Percentiles rank a stretch among this genome's conserved stretches.
These are phyloP conservation scores for Drosophila heteroneura DNA, from an alignment of 2,888 invertebrate species.

Conservation along the genomic window DNA sequence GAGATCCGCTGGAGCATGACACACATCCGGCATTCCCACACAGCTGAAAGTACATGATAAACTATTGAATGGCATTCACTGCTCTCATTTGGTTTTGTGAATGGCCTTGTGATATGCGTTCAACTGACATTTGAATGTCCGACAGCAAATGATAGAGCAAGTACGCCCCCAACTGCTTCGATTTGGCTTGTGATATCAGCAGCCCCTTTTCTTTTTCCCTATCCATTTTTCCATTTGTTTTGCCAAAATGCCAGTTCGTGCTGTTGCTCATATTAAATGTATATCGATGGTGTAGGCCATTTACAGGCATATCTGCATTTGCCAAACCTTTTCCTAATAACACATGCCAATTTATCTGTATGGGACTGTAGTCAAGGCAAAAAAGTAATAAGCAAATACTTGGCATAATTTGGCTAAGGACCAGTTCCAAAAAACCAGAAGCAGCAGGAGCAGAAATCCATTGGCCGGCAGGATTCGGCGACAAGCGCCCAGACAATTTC, in stretches of 20 bases:
- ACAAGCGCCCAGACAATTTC: slow-evolving; percentile 38
- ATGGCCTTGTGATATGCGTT: slow-evolving; percentile 12
- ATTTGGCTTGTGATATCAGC: slow-evolving; percentile 4
- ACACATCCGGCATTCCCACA: background rate
- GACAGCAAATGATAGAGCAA: slow-evolving; percentile 12
- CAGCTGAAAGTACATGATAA: slow-evolving; percentile 4
- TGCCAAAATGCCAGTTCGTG: slow-evolving; percentile 44
- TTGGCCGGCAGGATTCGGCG: slow-evolving; percentile 8
- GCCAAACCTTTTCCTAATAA: slow-evolving; percentile 78
- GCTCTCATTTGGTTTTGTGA: slow-evolving; percentile 7
- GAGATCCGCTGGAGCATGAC: background rate
- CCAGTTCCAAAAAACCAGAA: slow-evolving; percentile 10
- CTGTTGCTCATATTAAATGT: slow-evolving; percentile 36
- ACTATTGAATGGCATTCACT: slow-evolving; percentile 5
- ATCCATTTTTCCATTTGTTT: background rate
- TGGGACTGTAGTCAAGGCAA: slow-evolving; percentile 16
- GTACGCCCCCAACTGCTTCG: slow-evolving; percentile 25
- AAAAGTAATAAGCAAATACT: slow-evolving; percentile 78
- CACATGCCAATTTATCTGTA: slow-evolving; percentile 68
- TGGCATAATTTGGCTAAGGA: slow-evolving; percentile 72
- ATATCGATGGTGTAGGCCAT: slow-evolving; percentile 44
- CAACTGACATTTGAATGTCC: slow-evolving; percentile 40
- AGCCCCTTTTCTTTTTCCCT: background rate
- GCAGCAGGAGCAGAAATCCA: slow-evolving; percentile 1
- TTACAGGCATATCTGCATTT: slow-evolving; percentile 68